These are phyloP conservation scores for Hirudinaria manillensis DNA, from an alignment of 2,888 invertebrate species.

Conservation along the genomic window DNA sequence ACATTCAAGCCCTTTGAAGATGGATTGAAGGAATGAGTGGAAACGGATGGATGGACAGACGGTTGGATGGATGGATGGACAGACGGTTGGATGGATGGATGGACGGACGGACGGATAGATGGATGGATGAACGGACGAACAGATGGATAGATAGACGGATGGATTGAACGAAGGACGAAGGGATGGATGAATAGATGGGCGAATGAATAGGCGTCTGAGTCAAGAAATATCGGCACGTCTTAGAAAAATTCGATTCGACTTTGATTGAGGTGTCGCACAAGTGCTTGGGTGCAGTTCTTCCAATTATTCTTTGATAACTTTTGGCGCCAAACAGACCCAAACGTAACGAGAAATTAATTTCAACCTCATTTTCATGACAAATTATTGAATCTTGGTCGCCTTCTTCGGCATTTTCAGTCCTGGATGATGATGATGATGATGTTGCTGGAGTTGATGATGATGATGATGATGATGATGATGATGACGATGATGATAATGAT, in stretches of 20 bases:
- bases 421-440: not conserved
- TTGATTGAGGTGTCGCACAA: too few species aligned
- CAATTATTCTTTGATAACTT: too few species aligned
- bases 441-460: not conserved
- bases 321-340: not conserved
- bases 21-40: not conserved
- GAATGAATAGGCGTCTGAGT: too few species aligned
- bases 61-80: too few species aligned
- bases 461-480: slow-evolving; percentile 10
- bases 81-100: too few species aligned
- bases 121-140: not conserved
- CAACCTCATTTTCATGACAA: not conserved
- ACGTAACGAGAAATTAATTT: not conserved
- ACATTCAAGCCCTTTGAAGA: slow-evolving; percentile 1
- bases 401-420: not conserved
- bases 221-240: too few species aligned
- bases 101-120: not conserved
- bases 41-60: not conserved
- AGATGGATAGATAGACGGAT: not conserved
- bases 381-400: too few species aligned
- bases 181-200: too few species aligned
- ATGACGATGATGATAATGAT: slow-evolving; percentile 23
- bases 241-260: too few species aligned
- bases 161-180: too few species aligned
- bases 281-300: too few species aligned